Base-by-base conservation (phyloP, 2,113 vertebrate genomes). In the Aspiorhynchus laticeps region DNA sequence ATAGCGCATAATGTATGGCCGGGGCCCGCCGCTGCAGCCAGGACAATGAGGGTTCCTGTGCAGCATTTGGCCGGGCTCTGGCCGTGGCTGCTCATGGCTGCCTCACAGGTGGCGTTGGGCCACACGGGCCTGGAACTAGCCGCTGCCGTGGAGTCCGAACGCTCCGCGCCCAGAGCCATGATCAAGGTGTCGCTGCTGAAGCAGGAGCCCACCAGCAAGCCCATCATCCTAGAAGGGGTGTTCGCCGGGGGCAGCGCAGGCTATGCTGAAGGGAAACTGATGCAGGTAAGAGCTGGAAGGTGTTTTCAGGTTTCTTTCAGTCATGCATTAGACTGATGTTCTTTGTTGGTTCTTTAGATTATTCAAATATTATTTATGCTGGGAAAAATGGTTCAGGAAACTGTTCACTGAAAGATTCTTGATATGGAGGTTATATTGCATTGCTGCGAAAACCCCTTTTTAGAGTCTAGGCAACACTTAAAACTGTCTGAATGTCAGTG, bases 61-160 rank as follows among this genome's bases (percentile, higher is more conserved):
- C 95, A 95, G 95, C 97, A 96, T 95, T 95, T 96, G 97, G 96
- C 96, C 96, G 96, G 96, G 95, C 97, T 97, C 95, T 98, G 97
- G 97, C 97, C 96, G 93, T 98, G 97, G 97, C 97, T 99, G 95
- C 96, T 98, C 91, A 96, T 97, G 96, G 96, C 96, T 91, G 96
- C 95, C 94, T 95, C 98, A 92, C 97, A 97, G 95, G 95, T 96
- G 91, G 96, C 94, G 92, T 95, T 97, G 81, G 96, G 95, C 94
- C 96, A 91, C 61, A 94, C 95, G 0, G 96, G 96, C 94, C 95
- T 95, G 94, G 97, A 78, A 51, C 87, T 95, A 91, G 95, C 91
- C 10, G 96, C 95, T 15, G 94, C 95, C 0, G 95, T 94, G 75
- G 95, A 97, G 93, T 91, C 97, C 92, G 95, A 98, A 93, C 92